Conservation (phyloP, 2,888 invertebrate genomes). For the Cheilosia grossa region DNA sequence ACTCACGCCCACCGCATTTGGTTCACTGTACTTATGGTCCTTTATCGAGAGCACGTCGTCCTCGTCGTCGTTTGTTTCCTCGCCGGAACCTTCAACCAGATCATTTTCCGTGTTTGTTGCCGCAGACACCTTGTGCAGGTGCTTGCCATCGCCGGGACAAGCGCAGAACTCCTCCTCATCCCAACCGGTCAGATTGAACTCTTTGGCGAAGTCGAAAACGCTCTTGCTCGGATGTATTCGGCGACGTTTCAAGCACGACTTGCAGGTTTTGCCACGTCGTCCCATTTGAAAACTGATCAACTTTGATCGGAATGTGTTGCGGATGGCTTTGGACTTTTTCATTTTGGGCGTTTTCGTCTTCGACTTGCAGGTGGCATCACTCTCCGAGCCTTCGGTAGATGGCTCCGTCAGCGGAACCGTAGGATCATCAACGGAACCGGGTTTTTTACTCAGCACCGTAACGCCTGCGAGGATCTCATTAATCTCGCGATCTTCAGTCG, state of each 20-base stretch:
- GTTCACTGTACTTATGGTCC: slow-evolving; percentile 82
- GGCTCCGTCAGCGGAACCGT: slow-evolving; percentile 39
- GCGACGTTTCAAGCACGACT: slow-evolving; percentile 81
- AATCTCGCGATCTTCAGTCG: slow-evolving; percentile 76
- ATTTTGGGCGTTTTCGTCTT: slow-evolving; percentile 82
- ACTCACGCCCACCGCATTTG: slow-evolving; percentile 82
- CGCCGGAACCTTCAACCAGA: slow-evolving; percentile 76
- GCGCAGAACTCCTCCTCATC: slow-evolving; percentile 79
- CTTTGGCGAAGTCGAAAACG: slow-evolving; percentile 81
- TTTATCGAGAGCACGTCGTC: slow-evolving; percentile 81
- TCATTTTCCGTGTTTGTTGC: slow-evolving; percentile 59
- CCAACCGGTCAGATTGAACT: slow-evolving; percentile 77
- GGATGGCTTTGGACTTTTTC: slow-evolving; percentile 81
- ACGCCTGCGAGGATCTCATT: slow-evolving; percentile 65
- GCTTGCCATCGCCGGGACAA: slow-evolving; percentile 76
- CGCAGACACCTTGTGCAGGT: slow-evolving; percentile 64
- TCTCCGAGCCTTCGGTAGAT: slow-evolving; percentile 50
- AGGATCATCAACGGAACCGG: slow-evolving; percentile 28
- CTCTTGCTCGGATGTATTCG: slow-evolving; percentile 82
- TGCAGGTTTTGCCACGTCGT: slow-evolving; percentile 79
- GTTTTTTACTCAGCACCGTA: slow-evolving; percentile 60
- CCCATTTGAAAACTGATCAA: slow-evolving; percentile 80
- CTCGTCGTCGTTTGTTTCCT: slow-evolving; percentile 76
- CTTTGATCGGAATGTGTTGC: slow-evolving; percentile 82
- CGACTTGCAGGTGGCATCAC: slow-evolving; percentile 77